phyloP scores from a whole-genome alignment of 2,113 vertebrate genomes.

The Camelus dromedarius region DNA sequence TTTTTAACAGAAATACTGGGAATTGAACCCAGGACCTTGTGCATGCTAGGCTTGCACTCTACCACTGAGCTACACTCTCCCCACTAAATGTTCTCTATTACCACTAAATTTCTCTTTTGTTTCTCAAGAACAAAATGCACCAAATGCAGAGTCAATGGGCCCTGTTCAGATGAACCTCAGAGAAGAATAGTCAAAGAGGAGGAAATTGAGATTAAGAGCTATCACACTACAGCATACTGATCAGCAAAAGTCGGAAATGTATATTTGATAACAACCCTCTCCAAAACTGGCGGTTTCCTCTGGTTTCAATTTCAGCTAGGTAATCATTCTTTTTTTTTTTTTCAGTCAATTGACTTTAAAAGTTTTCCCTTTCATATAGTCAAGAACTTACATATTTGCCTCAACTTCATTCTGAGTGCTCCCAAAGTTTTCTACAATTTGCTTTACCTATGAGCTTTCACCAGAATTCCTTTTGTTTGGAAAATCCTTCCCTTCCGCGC shows the following conservation, averaged over 20 bases:
- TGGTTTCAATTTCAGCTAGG: constrained; percentile 42
- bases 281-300: constrained; percentile 3
- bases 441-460: constrained; percentile 9
- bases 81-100: background rate
- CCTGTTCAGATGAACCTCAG: background rate
- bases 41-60: no score
- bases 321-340: constrained; percentile 49
- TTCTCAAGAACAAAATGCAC: constrained; percentile 56
- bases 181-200: constrained; percentile 24
- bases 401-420: background rate
- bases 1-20: no score
- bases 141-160: constrained; percentile 6
- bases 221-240: background rate
- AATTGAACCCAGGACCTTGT: no score
- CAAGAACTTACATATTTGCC: background rate
- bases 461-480: constrained; percentile 33
- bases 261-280: constrained; percentile 11
- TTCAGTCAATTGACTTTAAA: constrained; percentile 4
- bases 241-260: background rate
- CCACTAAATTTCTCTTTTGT: constrained; percentile 45
- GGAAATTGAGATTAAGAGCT: background rate
- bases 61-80: no score
- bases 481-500: background rate
- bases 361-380: constrained; percentile 13
- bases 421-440: background rate